Evolutionary conservation across 2,113 vertebrate species (phyloP), one percentile per base, ranked within the genome.

Genomic region (Chaetura pelagica): DNA sequence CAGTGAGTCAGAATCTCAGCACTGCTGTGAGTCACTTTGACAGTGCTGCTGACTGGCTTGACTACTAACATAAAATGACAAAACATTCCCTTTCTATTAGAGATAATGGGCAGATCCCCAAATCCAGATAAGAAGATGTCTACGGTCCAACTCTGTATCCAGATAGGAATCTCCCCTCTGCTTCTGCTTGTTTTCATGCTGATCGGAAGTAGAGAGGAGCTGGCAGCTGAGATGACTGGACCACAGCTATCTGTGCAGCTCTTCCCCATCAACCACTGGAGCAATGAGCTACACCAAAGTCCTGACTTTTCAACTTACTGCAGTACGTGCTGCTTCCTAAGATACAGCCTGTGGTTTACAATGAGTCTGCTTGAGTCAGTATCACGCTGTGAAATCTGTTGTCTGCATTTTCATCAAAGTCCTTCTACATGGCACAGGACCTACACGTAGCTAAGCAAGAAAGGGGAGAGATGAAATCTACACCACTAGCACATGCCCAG

Each of bases 1-100:
- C 90, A 83, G 74, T 97, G 96, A 97, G 80, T 97, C 96, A 96
- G 48, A 18, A 81, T 75, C 77, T 95, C 72, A 92, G 90, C 71
- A 15, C 71, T 69, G 61, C 69, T 88, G 74, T 96, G 97, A 97
- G 90, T 97, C 95, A 97, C 88, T 77, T 64, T 29, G 55, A 52
- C 74, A 81, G 69, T 3, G 34, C 71, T 90, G 88, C 80, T 85
- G 69, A 78, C 67, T 44, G 79, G 84, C 69, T 90, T 20, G 2
- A 75, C 91, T 67, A 69, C 0, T 13, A 95, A 55, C 51, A 86
- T 38, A n/a, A 75, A 86, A 57, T 16, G 27, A 93, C 84, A 90
- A 82, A 95, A 89, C 80, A 85, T 94, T 89, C 54, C 74, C 57
- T 96, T 90, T 68, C 61, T 80, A 68, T 93, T 89, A 95, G 79